Conservation (phyloP, 2,888 invertebrate species). For the Drosophila paracracens region DNA sequence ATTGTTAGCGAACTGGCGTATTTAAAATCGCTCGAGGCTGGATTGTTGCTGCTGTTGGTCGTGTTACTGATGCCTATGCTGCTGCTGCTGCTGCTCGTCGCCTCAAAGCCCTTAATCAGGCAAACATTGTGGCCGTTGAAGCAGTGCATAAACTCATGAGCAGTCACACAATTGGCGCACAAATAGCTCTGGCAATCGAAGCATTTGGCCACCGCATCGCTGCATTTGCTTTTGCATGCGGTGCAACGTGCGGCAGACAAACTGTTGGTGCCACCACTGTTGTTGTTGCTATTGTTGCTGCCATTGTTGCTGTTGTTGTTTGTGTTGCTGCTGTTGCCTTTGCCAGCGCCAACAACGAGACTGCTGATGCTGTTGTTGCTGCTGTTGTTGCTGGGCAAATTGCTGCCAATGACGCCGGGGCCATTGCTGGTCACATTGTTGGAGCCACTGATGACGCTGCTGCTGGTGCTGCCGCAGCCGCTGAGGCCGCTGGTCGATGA, state of each 20-base stretch:
- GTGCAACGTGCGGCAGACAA: constrained; percentile 89
- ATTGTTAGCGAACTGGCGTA: constrained; percentile 82
- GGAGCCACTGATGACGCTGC: constrained; percentile 80
- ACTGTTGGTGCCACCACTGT: constrained; percentile 49
- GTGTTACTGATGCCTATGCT: constrained; percentile 16
- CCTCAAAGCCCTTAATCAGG: constrained; percentile 83
- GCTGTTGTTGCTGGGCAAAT: constrained; percentile 54
- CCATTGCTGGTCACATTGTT: constrained; percentile 78
- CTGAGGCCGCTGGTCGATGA: constrained; percentile 86
- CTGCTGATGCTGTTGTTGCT: constrained; percentile 59
- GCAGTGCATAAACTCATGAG: constrained; percentile 99
- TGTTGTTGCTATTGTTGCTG: constrained; percentile 15
- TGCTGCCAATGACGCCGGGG: constrained; percentile 86
- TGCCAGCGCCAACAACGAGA: constrained; percentile 67
- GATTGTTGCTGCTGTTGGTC: constrained; percentile 62
- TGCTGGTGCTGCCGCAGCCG: constrained; percentile 87
- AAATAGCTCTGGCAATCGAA: constrained; percentile 98
- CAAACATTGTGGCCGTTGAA: constrained; percentile 98
- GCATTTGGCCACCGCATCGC: constrained; percentile 97
- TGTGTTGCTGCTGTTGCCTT: constrained; percentile 49
- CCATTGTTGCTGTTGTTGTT: constrained; percentile 33
- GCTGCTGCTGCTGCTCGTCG: constrained; percentile 30
- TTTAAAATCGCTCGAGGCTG: constrained; percentile 79
- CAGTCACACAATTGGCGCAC: constrained; percentile 99
- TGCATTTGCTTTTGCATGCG: constrained; percentile 97